A percentile compares a stretch with the other conserved stretches of the same genome.
These are phyloP conservation scores for Phymanthus crucifer DNA, from an alignment of 92 coral and sea anemone genomes.

Conservation along the genomic window DNA sequence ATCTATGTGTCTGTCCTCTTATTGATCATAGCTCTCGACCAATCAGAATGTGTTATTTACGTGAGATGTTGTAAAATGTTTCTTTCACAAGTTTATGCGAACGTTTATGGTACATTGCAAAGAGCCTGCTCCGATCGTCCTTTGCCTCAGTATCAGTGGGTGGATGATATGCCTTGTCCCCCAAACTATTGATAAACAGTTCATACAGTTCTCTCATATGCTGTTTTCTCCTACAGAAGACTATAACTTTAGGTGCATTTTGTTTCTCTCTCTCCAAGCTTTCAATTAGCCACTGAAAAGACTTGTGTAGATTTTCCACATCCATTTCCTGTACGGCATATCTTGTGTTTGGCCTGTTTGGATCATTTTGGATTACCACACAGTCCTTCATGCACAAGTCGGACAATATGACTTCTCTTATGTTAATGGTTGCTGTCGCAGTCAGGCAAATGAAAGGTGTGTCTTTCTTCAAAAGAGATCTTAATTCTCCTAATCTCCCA, in stretches of 20 bases:
- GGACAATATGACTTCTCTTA: conserved; percentile 12
- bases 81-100: background rate
- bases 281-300: conserved; percentile 32
- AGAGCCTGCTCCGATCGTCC: too few relatives aligned
- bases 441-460: conserved; percentile 38
- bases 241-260: conserved; percentile 30
- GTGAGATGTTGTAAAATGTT: too few relatives aligned
- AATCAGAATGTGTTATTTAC: too few relatives aligned
- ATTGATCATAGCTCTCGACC: too few relatives aligned
- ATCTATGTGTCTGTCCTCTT: too few relatives aligned
- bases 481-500: conserved; percentile 31
- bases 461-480: conserved; percentile 24
- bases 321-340: conserved; percentile 9
- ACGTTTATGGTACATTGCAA: background rate
- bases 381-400: conserved; percentile 42
- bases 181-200: conserved; percentile 24
- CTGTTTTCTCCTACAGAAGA: conserved; percentile 34
- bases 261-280: background rate
- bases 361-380: conserved; percentile 6
- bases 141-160: too few relatives aligned
- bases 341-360: conserved; percentile 21
- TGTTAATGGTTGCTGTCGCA: conserved; percentile 44
- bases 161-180: conserved; percentile 24
- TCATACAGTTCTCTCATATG: conserved; percentile 50
- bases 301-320: conserved; percentile 9